Base-by-base conservation (phyloP, 1,140 invertebrate species). In the Pseudomyrmex cubaensis region DNA sequence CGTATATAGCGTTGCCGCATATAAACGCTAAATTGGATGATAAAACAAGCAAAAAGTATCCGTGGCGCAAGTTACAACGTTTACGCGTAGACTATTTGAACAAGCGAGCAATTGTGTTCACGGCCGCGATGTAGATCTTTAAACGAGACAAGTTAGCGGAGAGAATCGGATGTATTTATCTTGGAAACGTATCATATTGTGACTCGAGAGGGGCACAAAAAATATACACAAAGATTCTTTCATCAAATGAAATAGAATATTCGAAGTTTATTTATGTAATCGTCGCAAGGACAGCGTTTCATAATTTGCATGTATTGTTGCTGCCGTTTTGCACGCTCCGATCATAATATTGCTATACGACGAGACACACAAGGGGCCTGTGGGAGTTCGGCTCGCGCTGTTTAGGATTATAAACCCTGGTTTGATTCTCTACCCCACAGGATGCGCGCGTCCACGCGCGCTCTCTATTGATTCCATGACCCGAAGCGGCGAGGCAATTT, bases 401-500 rank as follows among this genome's bases (percentile, higher is more conserved):
- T 62, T 67, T 50, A 84, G 54, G 74, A 22, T 69, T 67, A 84
- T 35, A 35, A 35, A 66, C 63, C 74, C 73, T 48, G 76, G 62
- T 88, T 89, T 87, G 84, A 77, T 80, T 90, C 77, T 86, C 77
- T 86, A 76, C 84, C 75, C 82, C 78, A 89, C 61, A 77, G 83
- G 90, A 90, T 90, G 87, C 87, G 87, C 89, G 89, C 89, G 85
- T 85, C 84, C 84, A 83, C 77, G 62, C 77, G 35, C 35, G 82
- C 84, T 83, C 72, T 66, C 83, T 90, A 90, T 90, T 85, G 90
- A 90, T 90, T 90, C 77, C 76, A 87, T 70, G 86, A 90, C 85
- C 80, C 35, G 78, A 88, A 85, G 80, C 83, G 56, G 59, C 74
- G 87, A 82, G 78, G 85, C 87, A 87, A 89, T 90, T 90, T 90